Evolutionary conservation across 2,888 invertebrate genomes (phyloP).

Genomic region (Philaethria dido): DNA sequence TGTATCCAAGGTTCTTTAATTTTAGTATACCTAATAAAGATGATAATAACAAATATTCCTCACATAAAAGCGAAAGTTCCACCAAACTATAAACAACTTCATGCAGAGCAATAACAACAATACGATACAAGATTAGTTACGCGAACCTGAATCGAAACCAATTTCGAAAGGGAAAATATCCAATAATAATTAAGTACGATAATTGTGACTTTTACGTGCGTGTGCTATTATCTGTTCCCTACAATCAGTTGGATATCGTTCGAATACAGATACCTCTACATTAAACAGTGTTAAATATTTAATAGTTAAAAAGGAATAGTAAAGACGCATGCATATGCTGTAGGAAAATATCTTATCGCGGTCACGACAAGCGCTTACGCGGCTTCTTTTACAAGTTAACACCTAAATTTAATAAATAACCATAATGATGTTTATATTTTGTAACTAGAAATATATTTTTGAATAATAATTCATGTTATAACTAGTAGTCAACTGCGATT

Average conservation of each 20-base stretch:
- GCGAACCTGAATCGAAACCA: conserved; percentile 53
- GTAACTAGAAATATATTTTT: background rate
- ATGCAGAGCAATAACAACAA: conserved; percentile 57
- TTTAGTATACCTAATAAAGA: conserved; percentile 28
- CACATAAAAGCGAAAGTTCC: conserved; percentile 45
- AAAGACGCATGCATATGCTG: background rate
- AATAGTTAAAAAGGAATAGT: background rate
- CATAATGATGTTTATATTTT: conserved; percentile 51
- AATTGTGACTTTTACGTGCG: conserved; percentile 55
- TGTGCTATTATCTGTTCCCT: conserved; percentile 14
- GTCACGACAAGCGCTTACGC: conserved; percentile 32
- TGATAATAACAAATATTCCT: conserved; percentile 38
- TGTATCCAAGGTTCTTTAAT: conserved; percentile 23
- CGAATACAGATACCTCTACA: background rate
- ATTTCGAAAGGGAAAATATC: conserved; percentile 49
- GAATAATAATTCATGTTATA: background rate
- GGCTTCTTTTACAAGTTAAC: conserved; percentile 39
- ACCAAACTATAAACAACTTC: conserved; percentile 54
- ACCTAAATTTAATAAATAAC: conserved; percentile 49
- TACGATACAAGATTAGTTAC: conserved; percentile 59
- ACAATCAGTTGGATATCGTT: background rate
- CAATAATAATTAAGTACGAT: conserved; percentile 68
- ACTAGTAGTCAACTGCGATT: background rate
- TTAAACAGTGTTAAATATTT: background rate
- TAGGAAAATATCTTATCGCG: conserved; percentile 12